Base-by-base conservation (phyloP, 2,797 vertebrate genomes). In the Phoeniculus purpureus region DNA sequence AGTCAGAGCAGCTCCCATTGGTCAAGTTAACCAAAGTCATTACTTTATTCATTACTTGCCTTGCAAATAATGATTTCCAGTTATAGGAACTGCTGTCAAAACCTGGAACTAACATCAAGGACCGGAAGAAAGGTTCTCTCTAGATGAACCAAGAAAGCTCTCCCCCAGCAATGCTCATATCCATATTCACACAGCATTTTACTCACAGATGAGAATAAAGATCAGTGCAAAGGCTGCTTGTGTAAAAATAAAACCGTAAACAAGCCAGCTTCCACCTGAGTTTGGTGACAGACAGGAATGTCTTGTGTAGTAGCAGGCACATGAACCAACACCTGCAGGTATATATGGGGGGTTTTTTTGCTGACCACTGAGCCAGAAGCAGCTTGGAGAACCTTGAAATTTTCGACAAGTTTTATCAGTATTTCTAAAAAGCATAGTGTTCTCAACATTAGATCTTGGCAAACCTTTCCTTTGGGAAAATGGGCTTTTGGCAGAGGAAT, bases 11-110 rank as follows among this genome's bases (percentile, higher is more conserved):
- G 50, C 40, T 65, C 5, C 1, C 47, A 27, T 32, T 90, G n/a
- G 15, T 92, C 65, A 93, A 77, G 48, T 72, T 78, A 85, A 59
- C 54, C 51, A 6, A 81, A 55, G 19, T 71, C 18, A 66, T 72
- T 85, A 27, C 48, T 85, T 59, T 10, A 75, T 14, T 85, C 15
- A 48, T 66, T 87, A 61, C 15, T 55, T 85, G 40, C 79, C 27
- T 88, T 72, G 26, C 9, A 79, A 85, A 40, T 88, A 90, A 84
- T 67, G 16, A 61, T 70, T 94, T 94, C 25, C 60, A 62, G 18
- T 48, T 26, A 16, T 48, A 54, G 43, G 74, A 86, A 76, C 23
- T 85, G 40, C 16, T 15, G 60, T 34, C 13, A 59, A 92, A 85
- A 66, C 31, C 40, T 85, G 62, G 31, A 89, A 16, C 26, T 70